Evolutionary conservation across 2,888 invertebrate species (phyloP), one percentile per base, ranked within the genome.

Genomic region (Euzetes globulus): DNA sequence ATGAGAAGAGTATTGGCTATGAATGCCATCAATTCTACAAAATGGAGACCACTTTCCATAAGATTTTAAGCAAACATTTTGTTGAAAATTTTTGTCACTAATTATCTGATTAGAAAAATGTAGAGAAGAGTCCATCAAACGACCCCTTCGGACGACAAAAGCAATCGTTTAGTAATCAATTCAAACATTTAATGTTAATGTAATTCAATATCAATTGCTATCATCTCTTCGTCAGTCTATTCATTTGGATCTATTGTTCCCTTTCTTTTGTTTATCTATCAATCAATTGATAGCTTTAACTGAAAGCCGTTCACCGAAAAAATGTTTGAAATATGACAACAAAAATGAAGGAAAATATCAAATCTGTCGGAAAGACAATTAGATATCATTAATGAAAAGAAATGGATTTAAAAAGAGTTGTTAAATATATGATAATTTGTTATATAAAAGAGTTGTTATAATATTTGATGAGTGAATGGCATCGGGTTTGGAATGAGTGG

Each of bases 381-480:
- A 47, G 13, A 60, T 13, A 60, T 15, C 11, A 60, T 17, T 17
- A 50, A 71, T 19, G 27, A 17, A 71, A 3, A 15, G 3, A 47
- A 47, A 15, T 47, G 47, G 17, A 47, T 47, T 11, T 15, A 13
- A 47, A 47, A 47, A 47, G n/a, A n/a, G 47, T 47, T 13, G 13
- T 47, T 9, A 47, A 47, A 47, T 15, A 47, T 15, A 15, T 47
- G 47, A 41, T n/a, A 47, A 71, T 71, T n/a, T 27, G 45, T 4
- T 19, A 71, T 41, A 22, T 17, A 33, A 33, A 70, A 33, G 19
- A 27, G 47, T 41, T 15, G 45, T 29, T 37, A 41, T n/a, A n/a
- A n/a, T 71, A 27, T 27, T 71, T 50, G 71, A 70, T 70, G 47
- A 29, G 41, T 41, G 45, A 47, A 71, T 41, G 37, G 45, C 37